Conservation (phyloP, 2,113 vertebrate genomes). For the Carassius auratus region DNA sequence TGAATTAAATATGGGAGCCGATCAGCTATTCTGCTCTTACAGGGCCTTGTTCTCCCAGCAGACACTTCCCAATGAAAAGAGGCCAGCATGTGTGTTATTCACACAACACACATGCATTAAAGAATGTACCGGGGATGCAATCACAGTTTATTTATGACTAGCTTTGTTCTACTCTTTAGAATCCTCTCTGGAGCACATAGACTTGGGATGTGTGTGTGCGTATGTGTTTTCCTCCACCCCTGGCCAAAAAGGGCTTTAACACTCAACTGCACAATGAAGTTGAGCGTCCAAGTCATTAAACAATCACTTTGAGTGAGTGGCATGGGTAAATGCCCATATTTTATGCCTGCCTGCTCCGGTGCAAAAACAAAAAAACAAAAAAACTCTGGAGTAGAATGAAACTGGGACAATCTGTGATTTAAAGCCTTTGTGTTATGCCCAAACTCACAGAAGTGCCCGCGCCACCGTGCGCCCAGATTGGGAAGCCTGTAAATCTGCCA, state of each 20-base stretch:
- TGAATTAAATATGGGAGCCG: constrained; percentile 78
- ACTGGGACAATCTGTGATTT: constrained; percentile 72
- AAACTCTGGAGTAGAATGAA: constrained; percentile 51
- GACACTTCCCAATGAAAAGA: constrained; percentile 67
- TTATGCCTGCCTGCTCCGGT: constrained; percentile 5
- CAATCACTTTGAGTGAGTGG: constrained; percentile 50
- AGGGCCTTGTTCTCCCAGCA: constrained; percentile 65
- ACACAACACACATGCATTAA: constrained; percentile 9
- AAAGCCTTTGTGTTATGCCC: constrained; percentile 69
- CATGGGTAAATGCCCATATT: constrained; percentile 28
- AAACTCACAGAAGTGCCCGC: constrained; percentile 65
- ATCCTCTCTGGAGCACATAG: constrained; percentile 23
- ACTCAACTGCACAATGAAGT: constrained; percentile 16
- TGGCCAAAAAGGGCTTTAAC: constrained; percentile 7
- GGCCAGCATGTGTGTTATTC: constrained; percentile 55
- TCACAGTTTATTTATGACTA: constrained; percentile 26
- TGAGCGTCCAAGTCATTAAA: constrained; percentile 50
- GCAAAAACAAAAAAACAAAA: background rate
- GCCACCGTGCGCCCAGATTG: constrained; percentile 69
- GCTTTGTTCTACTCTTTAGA: constrained; percentile 38
- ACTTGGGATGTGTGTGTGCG: constrained; percentile 26
- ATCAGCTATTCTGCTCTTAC: constrained; percentile 71
- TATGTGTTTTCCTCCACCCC: background rate
- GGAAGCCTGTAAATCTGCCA: constrained; percentile 71
- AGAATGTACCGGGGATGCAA: background rate